These are phyloP conservation scores for Mylabris phalerata DNA, from an alignment of 1,140 invertebrate species.

Conservation along the genomic window DNA sequence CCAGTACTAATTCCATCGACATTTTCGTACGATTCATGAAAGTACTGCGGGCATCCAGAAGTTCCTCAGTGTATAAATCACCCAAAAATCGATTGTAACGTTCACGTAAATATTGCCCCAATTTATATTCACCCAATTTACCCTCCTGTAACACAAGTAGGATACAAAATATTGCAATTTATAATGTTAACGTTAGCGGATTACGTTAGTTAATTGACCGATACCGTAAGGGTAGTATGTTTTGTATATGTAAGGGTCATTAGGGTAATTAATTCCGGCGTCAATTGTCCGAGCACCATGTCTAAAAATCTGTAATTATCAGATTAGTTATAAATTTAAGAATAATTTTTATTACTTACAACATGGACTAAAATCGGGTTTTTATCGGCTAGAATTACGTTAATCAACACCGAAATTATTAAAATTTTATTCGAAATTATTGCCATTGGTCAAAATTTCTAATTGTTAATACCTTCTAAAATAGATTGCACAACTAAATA, in stretches of 20 bases:
- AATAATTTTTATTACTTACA: neutral
- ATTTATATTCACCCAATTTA: constrained; percentile 52
- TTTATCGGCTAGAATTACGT: too few species aligned
- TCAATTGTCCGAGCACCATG: too few species aligned
- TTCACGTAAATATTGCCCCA: constrained; percentile 51
- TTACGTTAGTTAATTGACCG: constrained; percentile 70
- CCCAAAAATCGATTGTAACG: constrained; percentile 53
- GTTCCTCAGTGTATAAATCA: constrained; percentile 48
- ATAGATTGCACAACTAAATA: too few species aligned
- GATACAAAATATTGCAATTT: too few species aligned
- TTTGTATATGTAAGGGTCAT: constrained; percentile 59
- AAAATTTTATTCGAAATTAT: too few species aligned
- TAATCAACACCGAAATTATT: too few species aligned
- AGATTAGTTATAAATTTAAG: neutral
- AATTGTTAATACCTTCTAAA: too few species aligned
- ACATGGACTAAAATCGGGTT: neutral
- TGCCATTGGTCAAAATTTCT: too few species aligned
- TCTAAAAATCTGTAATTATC: neutral
- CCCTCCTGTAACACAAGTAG: constrained; percentile 45
- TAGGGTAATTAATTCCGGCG: constrained; percentile 49
- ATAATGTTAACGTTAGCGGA: too few species aligned
- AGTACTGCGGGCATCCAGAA: constrained; percentile 10
- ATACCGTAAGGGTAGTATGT: constrained; percentile 62
- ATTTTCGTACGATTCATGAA: constrained; percentile 14
- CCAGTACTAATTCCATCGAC: constrained; percentile 16